Evolutionary conservation across 2,888 invertebrate species (phyloP).

Genomic region (Habrosyne pyritoides): DNA sequence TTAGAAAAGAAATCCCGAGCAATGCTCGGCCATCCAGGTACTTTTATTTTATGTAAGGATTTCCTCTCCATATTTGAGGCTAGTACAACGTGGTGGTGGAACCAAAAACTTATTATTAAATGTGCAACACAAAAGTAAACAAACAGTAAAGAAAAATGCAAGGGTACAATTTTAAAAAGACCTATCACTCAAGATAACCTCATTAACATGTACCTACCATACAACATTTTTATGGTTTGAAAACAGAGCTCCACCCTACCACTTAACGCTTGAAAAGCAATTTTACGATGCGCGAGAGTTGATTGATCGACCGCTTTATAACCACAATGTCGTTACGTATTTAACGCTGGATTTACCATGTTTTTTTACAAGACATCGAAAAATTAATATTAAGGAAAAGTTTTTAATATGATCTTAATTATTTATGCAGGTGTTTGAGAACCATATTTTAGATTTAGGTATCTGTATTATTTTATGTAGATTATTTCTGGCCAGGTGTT

Average conservation of each 20-base stretch:
- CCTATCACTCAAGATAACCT: neutral
- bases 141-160: neutral
- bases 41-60: too few relatives aligned
- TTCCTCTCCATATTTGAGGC: too few relatives aligned
- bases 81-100: too few relatives aligned
- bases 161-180: neutral
- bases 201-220: neutral
- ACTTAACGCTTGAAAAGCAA: constrained; percentile 12
- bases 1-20: too few relatives aligned
- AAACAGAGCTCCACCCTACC: constrained; percentile 5
- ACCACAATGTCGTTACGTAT: constrained; percentile 22
- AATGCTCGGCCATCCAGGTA: too few relatives aligned
- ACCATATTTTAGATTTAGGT: neutral
- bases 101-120: too few relatives aligned
- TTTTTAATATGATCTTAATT: neutral
- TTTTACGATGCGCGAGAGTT: constrained; percentile 30
- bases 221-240: constrained; percentile 2
- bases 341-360: constrained; percentile 22
- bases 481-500: neutral
- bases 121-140: neutral
- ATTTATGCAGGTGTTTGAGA: constrained; percentile 7
- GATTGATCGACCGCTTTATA: constrained; percentile 29
- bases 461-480: neutral
- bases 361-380: constrained; percentile 26
- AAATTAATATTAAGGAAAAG: constrained; percentile 7